These are phyloP conservation scores for Hypercompe scribonia DNA, from an alignment of 2,888 invertebrate genomes.

Conservation along the genomic window DNA sequence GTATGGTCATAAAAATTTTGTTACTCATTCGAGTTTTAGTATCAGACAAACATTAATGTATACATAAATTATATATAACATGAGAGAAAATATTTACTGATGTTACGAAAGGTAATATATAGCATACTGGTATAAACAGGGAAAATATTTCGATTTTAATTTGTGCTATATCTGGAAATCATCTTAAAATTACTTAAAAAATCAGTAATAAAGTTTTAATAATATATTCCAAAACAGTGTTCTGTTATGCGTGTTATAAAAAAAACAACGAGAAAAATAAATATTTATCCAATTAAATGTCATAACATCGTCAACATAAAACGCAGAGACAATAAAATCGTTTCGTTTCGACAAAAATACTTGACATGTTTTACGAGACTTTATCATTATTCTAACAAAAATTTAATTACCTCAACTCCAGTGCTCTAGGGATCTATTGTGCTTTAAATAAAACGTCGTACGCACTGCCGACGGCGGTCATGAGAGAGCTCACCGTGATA, in stretches of 20 bases:
- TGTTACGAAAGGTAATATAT: not conserved
- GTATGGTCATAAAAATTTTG: slow-evolving; percentile 42
- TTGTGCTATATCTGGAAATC: not conserved
- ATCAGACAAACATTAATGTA: slow-evolving; percentile 5
- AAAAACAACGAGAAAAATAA: not conserved
- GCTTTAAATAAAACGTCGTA: slow-evolving; percentile 83
- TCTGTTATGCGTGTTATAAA: not conserved
- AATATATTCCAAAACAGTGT: not conserved
- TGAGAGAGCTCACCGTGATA: slow-evolving; percentile 84
- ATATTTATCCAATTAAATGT: slow-evolving; percentile 43
- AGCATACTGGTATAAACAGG: too few relatives aligned
- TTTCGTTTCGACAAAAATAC: slow-evolving; percentile 54
- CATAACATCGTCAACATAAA: slow-evolving; percentile 51
- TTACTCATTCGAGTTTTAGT: slow-evolving; percentile 11
- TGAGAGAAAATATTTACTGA: not conserved
- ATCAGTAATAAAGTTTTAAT: too few relatives aligned
- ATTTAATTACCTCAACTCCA: slow-evolving; percentile 77
- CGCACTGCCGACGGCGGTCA: slow-evolving; percentile 83
- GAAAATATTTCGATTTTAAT: not conserved
- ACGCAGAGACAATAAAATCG: slow-evolving; percentile 48
- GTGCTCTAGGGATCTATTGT: slow-evolving; percentile 75
- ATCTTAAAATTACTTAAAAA: too few relatives aligned
- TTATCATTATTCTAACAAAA: slow-evolving; percentile 71
- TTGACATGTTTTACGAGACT: slow-evolving; percentile 53
- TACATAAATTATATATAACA: not conserved